Conservation (phyloP, 1,140 invertebrate genomes). For the Formica selysi region DNA sequence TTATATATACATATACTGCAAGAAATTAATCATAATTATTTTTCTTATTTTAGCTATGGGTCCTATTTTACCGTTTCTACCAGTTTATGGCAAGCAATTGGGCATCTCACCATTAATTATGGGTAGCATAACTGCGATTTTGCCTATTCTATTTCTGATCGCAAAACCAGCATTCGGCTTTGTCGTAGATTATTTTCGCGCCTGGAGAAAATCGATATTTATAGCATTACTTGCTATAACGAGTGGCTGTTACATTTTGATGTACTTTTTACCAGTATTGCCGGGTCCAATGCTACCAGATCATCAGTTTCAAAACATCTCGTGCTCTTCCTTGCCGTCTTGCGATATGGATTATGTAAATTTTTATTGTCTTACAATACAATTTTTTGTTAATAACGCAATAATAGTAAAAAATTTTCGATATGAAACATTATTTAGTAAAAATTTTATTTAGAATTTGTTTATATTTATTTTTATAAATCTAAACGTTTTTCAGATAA, state of each 20-base stretch:
- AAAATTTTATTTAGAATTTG: neutral
- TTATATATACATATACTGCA: too few relatives aligned
- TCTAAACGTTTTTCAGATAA: too few relatives aligned
- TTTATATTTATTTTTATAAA: too few relatives aligned
- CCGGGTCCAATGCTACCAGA: conserved; percentile 75
- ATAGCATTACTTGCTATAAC: conserved; percentile 88
- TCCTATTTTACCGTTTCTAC: conserved; percentile 91
- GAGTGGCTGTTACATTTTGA: conserved; percentile 88
- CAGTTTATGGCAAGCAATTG: conserved; percentile 91
- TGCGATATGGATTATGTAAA: conserved; percentile 74
- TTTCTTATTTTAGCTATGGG: conserved; percentile 89
- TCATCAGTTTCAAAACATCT: conserved; percentile 75
- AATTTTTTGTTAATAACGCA: neutral
- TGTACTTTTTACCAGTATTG: conserved; percentile 89
- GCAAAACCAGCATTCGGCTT: conserved; percentile 92
- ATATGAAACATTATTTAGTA: neutral
- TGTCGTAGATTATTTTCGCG: conserved; percentile 89
- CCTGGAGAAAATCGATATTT: conserved; percentile 90
- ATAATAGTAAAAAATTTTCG: neutral
- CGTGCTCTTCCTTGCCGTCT: conserved; percentile 72
- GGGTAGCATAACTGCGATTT: conserved; percentile 90
- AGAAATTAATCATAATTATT: conserved; percentile 13
- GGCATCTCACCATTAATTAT: conserved; percentile 91
- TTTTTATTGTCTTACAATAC: conserved; percentile 18
- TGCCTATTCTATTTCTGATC: conserved; percentile 91